Evolutionary conservation across 2,797 vertebrate genomes (phyloP), one percentile per base, ranked within the genome.

Genomic region (Scleropages formosus): DNA sequence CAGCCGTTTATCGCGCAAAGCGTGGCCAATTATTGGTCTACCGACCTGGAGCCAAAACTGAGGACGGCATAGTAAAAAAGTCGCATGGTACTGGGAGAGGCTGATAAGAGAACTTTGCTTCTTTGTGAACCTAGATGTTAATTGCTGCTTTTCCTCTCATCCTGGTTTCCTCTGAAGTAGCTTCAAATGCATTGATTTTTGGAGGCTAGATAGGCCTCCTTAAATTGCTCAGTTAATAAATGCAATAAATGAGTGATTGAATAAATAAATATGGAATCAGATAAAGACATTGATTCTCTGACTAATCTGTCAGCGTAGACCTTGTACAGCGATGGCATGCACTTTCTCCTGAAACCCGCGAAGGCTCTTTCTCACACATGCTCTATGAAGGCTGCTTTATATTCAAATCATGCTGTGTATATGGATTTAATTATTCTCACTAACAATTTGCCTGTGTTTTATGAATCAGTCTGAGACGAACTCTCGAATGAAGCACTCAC

Each of bases 381-480:
- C 31, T 31, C 6, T 6, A 2, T 31, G 39, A 6, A 39, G 31
- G 6, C 6, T 39, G 2, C 6, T 39, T 39, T 6, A 2, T 31
- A 39, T 31, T 39, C 67, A 51, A 67, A 79, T 72, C 53, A 66
- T 58, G 74, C 75, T 65, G 58, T 69, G 74, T 71, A 49, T 46
- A 10, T 3, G 69, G 71, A 78, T 79, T 80, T 75, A 78, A 81
- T 80, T 72, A 71, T 39, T 56, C 49, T 16, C 60, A 65, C 67
- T 78, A 59, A 69, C 78, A 80, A 80, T 81, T 78, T 82, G 65
- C 13, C 76, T 44, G 44, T 47, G 58, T 73, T 68, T 75, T 26
- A 26, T 47, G 72, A 62, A 71, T 70, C 47, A 49, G 62, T 15
- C 60, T 65, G n/a, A 69, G 53, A 60, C 20, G 65, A 31, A 68